Evolutionary conservation across 2,797 vertebrate genomes (phyloP).

Genomic region (Pogonophryne albipinna): DNA sequence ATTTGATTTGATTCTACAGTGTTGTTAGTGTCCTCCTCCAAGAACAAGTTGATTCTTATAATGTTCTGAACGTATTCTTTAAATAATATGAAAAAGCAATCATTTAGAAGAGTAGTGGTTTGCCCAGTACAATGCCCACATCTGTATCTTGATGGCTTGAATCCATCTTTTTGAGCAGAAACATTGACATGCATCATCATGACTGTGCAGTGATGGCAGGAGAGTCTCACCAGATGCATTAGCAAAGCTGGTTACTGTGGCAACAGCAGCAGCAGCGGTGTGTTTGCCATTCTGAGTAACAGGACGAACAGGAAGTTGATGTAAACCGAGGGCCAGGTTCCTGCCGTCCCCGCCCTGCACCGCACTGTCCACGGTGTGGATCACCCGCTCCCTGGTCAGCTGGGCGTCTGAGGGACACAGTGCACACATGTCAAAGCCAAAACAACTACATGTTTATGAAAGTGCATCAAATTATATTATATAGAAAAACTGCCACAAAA

Average conservation of each 20-base stretch:
- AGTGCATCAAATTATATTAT: no score
- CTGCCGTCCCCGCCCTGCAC: conserved; percentile 89
- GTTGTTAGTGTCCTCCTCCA: neutral
- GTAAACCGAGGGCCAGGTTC: conserved; percentile 87
- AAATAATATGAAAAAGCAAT: no score
- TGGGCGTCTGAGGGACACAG: conserved; percentile 83
- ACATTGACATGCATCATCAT: neutral
- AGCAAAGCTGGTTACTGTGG: conserved; percentile 82
- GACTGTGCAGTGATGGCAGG: neutral
- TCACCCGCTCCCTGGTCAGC: conserved; percentile 90
- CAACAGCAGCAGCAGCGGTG: conserved; percentile 79
- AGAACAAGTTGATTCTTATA: neutral
- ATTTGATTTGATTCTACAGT: neutral
- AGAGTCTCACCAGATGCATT: conserved; percentile 87
- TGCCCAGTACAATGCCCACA: neutral
- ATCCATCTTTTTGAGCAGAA: neutral
- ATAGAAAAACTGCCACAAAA: neutral
- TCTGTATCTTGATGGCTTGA: no score
- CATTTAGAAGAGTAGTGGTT: neutral
- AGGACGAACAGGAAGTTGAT: conserved; percentile 92
- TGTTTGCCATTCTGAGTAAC: conserved; percentile 96
- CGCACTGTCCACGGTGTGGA: conserved; percentile 91
- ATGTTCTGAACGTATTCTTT: no score
- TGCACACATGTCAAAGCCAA: neutral
- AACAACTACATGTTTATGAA: neutral